Base-by-base conservation (phyloP, 92 coral and sea anemone species). In the Phymanthus crucifer region DNA sequence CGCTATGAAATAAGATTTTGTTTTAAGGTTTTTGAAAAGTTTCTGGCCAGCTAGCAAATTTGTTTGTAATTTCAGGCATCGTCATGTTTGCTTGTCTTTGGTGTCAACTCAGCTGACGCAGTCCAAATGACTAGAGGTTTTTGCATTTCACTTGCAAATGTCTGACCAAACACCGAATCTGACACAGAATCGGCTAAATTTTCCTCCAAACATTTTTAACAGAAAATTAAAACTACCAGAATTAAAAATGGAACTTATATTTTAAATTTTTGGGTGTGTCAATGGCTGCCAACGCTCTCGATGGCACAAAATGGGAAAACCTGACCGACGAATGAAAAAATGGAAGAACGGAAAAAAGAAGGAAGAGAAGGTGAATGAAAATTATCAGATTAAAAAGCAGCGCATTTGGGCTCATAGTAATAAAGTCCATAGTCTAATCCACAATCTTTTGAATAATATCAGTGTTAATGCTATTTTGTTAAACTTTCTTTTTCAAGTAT, bases 141-240 rank as follows among this genome's bases (percentile, higher is more conserved):
- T 80, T 45, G 34, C 52, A 82, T 82, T 82, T 82, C 58, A 82
- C 76, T 82, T 82, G 86, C 86, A 82, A 82, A 82, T 82, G 14
- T 27, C 32, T 8, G 8, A 29, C 36, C 73, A 19, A 35, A 18
- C 32, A 76, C n/a, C n/a, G n/a, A n/a, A n/a, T n/a, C n/a, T n/a
- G n/a, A 6, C 80, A 56, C 71, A 50, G 58, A 70, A 46, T 24
- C 18, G 13, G 26, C 26, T 23, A 35, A 32, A 36, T n/a, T 35
- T 38, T 4, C n/a, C 13, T 14, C 18, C 11, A 70, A n/a, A 35
- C 21, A 54, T 54, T 24, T 54, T 21, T 14, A 21, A 21, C 64
- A 29, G 64, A 21, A 21, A 3, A 3, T 7, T 54, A 12, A 38
- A 70, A 18, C 14, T 18, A 70, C 50, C 24, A 4, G 67, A 45